Percentiles rank a stretch among this genome's conserved stretches.
Evolutionary conservation across 2,113 vertebrate genomes (phyloP).

Genomic region (Nettapus auritus): DNA sequence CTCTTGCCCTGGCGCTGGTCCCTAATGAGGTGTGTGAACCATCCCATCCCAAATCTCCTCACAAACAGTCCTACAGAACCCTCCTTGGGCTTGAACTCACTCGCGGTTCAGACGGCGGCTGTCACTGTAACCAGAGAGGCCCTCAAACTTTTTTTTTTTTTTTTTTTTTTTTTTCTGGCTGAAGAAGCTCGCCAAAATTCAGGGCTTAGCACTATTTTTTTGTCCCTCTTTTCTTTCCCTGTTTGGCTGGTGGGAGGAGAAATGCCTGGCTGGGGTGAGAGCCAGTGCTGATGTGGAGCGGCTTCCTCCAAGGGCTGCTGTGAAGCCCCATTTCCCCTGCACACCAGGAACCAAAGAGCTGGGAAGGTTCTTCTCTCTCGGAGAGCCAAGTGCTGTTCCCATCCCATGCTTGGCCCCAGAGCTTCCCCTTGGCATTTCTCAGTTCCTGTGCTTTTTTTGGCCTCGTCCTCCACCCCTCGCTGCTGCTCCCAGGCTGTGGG

Average conservation of each 20-base stretch:
- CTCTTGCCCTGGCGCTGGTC: neutral
- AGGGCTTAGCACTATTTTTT: neutral
- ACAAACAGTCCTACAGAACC: neutral
- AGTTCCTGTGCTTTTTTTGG: constrained; percentile 61
- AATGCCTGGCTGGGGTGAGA: neutral
- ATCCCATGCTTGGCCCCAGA: neutral
- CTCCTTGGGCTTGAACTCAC: neutral
- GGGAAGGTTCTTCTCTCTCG: neutral
- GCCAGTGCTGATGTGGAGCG: neutral
- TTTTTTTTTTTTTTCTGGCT: neutral
- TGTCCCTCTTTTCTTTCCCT: neutral
- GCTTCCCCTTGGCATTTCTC: constrained; percentile 29
- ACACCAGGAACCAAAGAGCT: constrained; percentile 22
- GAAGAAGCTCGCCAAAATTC: neutral
- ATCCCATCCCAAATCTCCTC: neutral
- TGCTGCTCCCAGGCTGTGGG: neutral
- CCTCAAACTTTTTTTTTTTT: neutral
- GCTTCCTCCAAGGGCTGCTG: neutral
- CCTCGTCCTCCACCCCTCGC: neutral
- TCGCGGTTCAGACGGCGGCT: neutral
- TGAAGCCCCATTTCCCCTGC: neutral
- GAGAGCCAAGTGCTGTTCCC: neutral
- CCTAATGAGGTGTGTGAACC: neutral
- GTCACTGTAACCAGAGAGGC: constrained; percentile 29
- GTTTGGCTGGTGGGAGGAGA: constrained; percentile 15